phyloP scores from a whole-genome alignment of 2,888 invertebrate species.

The Sesia apiformis region DNA sequence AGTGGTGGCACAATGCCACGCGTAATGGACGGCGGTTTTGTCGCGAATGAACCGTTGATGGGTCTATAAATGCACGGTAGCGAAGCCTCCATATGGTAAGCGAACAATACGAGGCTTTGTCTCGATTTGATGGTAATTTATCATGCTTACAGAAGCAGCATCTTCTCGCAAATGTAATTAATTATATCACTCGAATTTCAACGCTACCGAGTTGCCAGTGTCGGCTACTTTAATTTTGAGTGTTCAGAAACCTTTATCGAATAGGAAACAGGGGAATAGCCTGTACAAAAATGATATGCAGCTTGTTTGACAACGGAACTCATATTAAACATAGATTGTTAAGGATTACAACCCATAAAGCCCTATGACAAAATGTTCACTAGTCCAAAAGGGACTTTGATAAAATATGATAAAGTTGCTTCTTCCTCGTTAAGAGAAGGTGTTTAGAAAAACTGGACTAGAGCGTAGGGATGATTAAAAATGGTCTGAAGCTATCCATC shows the following conservation, averaged over 20 bases:
- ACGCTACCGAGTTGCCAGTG: neutral
- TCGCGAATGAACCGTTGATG: constrained; percentile 38
- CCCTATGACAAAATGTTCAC: neutral
- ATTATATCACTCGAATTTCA: constrained; percentile 1
- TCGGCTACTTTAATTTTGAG: neutral
- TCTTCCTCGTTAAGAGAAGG: neutral
- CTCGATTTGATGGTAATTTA: constrained; percentile 31
- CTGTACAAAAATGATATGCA: constrained; percentile 21
- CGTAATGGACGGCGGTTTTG: constrained; percentile 55
- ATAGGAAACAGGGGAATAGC: constrained; percentile 2
- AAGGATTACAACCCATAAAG: constrained; percentile 3
- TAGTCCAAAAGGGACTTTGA: neutral
- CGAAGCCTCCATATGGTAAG: constrained; percentile 12
- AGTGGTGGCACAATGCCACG: constrained; percentile 45
- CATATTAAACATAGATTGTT: constrained; percentile 28
- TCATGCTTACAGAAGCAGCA: constrained; percentile 23
- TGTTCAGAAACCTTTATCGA: constrained; percentile 8
- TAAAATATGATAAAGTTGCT: neutral
- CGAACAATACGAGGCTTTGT: constrained; percentile 46
- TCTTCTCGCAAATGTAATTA: constrained; percentile 6
- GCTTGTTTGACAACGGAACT: constrained; percentile 35
- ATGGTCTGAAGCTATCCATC: constrained; percentile 61
- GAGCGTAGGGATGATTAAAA: constrained; percentile 54
- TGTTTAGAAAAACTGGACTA: constrained; percentile 10
- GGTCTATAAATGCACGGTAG: constrained; percentile 33